phyloP scores from a whole-genome alignment of 2,888 invertebrate species.

The Resseliella maxima region DNA sequence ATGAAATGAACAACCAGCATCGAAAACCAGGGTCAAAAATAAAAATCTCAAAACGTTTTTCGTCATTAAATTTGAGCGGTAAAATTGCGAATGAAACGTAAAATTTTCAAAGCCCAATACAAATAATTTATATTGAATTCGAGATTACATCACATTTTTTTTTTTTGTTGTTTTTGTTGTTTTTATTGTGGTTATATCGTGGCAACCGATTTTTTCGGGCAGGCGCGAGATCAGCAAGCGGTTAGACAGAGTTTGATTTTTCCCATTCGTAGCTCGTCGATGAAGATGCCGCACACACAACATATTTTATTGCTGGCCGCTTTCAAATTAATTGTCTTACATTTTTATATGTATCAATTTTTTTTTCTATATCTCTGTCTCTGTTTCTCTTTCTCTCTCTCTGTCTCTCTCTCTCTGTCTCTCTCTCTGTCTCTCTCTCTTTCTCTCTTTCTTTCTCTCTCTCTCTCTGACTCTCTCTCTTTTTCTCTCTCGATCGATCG shows the following conservation, averaged over 20 bases:
- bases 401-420: too few relatives aligned
- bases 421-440: too few relatives aligned
- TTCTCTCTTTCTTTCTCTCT: too few relatives aligned
- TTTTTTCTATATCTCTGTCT: too few relatives aligned
- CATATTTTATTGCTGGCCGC: not conserved
- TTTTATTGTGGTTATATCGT: too few relatives aligned
- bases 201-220: too few relatives aligned
- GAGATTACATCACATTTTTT: slow-evolving; percentile 23
- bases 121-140: slow-evolving; percentile 16
- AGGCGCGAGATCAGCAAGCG: too few relatives aligned
- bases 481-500: too few relatives aligned
- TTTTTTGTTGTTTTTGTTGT: too few relatives aligned
- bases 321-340: slow-evolving; percentile 34
- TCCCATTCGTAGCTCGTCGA: not conserved
- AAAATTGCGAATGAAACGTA: not conserved
- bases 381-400: not conserved
- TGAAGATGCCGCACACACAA: slow-evolving; percentile 27
- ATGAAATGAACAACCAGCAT: too few relatives aligned
- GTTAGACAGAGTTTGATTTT: too few relatives aligned
- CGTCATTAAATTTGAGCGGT: slow-evolving; percentile 34
- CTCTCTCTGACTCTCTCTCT: too few relatives aligned
- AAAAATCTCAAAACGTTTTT: slow-evolving; percentile 5
- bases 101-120: not conserved
- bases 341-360: slow-evolving; percentile 5
- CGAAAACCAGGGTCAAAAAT: not conserved